Base-by-base conservation (phyloP, 2,797 vertebrate genomes). In the Xenops minutus region DNA sequence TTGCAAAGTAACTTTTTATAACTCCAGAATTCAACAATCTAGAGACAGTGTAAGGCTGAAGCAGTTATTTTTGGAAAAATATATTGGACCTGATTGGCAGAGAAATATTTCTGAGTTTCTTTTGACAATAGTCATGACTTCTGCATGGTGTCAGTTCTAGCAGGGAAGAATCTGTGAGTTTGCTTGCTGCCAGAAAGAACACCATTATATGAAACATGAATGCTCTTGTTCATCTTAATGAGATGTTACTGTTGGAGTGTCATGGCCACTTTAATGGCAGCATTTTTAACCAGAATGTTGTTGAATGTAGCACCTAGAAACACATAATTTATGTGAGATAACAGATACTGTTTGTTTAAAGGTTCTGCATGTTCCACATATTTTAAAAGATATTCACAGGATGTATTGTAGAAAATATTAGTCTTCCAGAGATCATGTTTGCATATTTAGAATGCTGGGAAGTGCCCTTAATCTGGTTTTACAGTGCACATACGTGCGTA, bases 401-500 rank as follows among this genome's bases (percentile, higher is more conserved):
- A 24, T 51, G 41, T 83, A 12, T 22, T 82, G 34, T 85, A 71
- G 54, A 55, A 82, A 17, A 10, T 76, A 18, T 11, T 79, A 43
- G 61, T 83, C 49, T 90, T 75, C 39, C 34, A 71, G 54, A 46
- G 76, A 79, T 21, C 12, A 1, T 59, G 32, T 78, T 80, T 76
- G 39, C 27, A 11, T 92, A 67, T 76, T 74, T 74, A 77, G 52
- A 46, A 68, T 56, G 59, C 41, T 58, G 55, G 39, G 26, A 82
- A 74, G 27, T 61, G 64, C 52, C 23, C 17, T 74, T 73, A 61
- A 43, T 83, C 56, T 80, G 46, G 10, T 68, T 91, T 85, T 77
- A 54, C 68, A 54, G 59, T 41, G 21, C 14, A 14, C 3, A 1
- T 41, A 23, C 0, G 0, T 94, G 64, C 3, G 1, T 46, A 51